These are phyloP conservation scores for Dipodomys merriami DNA, from an alignment of 2,113 vertebrate genomes.

Conservation along the genomic window DNA sequence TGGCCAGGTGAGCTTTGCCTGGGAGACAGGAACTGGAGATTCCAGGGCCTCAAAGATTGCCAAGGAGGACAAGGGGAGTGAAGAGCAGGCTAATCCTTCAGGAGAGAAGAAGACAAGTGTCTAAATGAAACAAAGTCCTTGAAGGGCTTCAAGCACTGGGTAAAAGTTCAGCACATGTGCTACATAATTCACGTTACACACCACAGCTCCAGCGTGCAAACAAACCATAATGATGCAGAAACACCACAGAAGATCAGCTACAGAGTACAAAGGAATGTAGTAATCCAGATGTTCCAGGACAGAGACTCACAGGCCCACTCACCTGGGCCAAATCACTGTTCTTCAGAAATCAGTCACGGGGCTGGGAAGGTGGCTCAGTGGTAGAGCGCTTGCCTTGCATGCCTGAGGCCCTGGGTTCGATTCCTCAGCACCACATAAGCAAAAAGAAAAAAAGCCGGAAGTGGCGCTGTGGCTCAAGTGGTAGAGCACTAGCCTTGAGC, in stretches of 20 bases:
- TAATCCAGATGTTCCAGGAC: not conserved
- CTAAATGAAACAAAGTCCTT: not conserved
- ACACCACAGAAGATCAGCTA: not conserved
- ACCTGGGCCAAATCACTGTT: not conserved
- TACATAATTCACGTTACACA: not conserved
- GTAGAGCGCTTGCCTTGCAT: no score
- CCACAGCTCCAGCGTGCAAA: not conserved
- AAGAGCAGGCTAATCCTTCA: not conserved
- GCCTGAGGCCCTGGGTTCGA: no score
- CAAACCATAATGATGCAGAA: not conserved
- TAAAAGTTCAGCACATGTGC: not conserved
- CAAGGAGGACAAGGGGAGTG: not conserved
- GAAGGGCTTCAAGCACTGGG: not conserved
- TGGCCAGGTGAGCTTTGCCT: not conserved
- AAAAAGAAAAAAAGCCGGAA: no score
- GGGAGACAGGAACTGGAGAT: not conserved
- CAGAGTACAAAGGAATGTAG: not conserved
- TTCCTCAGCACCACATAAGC: no score
- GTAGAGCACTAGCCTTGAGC: no score
- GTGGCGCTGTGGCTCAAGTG: no score
- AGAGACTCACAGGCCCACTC: not conserved
- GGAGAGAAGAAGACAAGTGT: not conserved
- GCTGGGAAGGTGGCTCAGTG: no score
- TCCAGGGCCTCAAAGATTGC: no score
- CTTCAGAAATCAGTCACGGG: constrained; percentile 18